A percentile compares a stretch with the other conserved stretches of the same genome.
Evolutionary conservation across 23 tunicate species (phyloP).

Genomic region (Diplosoma virens): DNA sequence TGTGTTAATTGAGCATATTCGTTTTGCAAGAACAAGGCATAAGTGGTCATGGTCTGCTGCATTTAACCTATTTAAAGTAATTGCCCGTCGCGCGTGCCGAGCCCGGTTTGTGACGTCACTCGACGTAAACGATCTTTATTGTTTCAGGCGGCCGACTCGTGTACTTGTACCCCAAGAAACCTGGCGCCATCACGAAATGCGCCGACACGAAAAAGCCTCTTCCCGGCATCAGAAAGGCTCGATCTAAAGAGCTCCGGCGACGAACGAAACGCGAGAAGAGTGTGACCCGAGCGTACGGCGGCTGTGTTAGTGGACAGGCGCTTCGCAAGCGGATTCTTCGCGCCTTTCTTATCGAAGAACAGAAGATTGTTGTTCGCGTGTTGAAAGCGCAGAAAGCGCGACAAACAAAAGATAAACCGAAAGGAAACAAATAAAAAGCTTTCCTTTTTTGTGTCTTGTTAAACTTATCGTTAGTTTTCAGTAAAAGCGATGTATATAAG

Average conservation of each 20-base stretch:
- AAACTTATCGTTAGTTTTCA: too few relatives aligned
- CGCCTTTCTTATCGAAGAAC: slow-evolving; percentile 98
- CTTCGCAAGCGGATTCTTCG: slow-evolving; percentile 79
- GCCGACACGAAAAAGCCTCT: slow-evolving; percentile 81
- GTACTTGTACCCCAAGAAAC: slow-evolving; percentile 72
- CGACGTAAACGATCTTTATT: too few relatives aligned
- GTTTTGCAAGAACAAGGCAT: too few relatives aligned
- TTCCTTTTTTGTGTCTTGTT: too few relatives aligned
- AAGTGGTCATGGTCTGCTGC: too few relatives aligned
- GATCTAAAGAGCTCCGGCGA: slow-evolving; percentile 83
- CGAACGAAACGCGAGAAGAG: slow-evolving; percentile 68
- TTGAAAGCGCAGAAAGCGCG: slow-evolving; percentile 76
- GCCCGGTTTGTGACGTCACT: too few relatives aligned
- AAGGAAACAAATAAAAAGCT: slow-evolving; percentile 16
- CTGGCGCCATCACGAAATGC: slow-evolving; percentile 94
- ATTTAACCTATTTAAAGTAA: too few relatives aligned
- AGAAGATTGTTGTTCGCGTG: slow-evolving; percentile 92
- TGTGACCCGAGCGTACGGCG: slow-evolving; percentile 92
- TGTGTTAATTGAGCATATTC: too few relatives aligned
- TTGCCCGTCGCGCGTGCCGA: too few relatives aligned
- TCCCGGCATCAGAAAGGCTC: slow-evolving; percentile 82
- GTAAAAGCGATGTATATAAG: too few relatives aligned
- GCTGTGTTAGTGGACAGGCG: slow-evolving; percentile 72
- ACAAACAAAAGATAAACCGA: slow-evolving; percentile 1
- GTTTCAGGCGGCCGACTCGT: slow-evolving; percentile 87